These are phyloP conservation scores for Rutpela maculata DNA, from an alignment of 2,888 invertebrate species.

Conservation along the genomic window DNA sequence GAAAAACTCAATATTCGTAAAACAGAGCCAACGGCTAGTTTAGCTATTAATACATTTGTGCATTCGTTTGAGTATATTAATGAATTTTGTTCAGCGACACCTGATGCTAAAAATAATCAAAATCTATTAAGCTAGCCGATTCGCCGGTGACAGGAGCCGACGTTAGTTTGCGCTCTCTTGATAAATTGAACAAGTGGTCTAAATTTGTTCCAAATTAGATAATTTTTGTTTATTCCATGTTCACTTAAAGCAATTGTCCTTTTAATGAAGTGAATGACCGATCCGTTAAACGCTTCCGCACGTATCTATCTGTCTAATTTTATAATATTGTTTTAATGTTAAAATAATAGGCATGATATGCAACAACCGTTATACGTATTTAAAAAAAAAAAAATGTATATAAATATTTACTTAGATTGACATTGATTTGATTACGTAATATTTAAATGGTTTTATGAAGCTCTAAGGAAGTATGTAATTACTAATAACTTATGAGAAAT, in stretches of 20 bases:
- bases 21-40: background rate
- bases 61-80: background rate
- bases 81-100: conserved; percentile 13
- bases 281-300: conserved; percentile 6
- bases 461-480: too few species aligned
- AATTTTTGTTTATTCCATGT: conserved; percentile 3
- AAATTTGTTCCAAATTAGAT: conserved; percentile 1
- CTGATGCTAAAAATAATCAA: conserved; percentile 4
- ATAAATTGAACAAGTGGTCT: conserved; percentile 1
- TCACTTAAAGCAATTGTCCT: conserved; percentile 7
- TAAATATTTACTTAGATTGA: too few species aligned
- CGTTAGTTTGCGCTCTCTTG: conserved; percentile 6
- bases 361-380: too few species aligned
- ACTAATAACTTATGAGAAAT: too few species aligned
- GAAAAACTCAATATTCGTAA: background rate
- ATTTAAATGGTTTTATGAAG: too few species aligned
- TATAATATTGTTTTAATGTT: too few species aligned
- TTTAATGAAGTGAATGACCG: conserved; percentile 7
- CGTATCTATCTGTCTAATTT: background rate
- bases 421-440: too few species aligned
- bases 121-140: background rate
- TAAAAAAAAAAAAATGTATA: too few species aligned
- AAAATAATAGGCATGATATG: too few species aligned
- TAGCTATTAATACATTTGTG: conserved; percentile 1
- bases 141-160: background rate